Conservation (phyloP, 2,113 vertebrate species). For the Theristicus caerulescens region DNA sequence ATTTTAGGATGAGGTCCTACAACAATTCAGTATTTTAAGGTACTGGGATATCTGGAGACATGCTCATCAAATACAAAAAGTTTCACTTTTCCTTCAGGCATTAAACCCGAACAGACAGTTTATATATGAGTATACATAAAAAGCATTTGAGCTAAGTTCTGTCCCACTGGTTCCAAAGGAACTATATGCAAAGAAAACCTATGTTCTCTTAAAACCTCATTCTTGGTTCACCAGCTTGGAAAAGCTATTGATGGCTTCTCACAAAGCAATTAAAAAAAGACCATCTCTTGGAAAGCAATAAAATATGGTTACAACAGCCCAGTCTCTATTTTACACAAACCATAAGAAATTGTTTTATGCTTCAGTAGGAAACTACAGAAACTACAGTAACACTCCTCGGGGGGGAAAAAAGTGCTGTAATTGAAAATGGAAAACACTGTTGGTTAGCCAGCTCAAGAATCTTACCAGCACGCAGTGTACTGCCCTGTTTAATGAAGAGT, state of each 20-base stretch:
- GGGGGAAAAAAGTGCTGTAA: background rate
- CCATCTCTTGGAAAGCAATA: background rate
- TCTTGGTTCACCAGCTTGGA: background rate
- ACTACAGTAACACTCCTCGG: background rate
- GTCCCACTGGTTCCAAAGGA: background rate
- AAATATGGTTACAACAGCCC: background rate
- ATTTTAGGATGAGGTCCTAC: background rate
- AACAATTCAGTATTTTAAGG: background rate
- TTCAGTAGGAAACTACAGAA: background rate
- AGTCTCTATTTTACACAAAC: background rate
- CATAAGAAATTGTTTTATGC: background rate
- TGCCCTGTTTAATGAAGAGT: slow-evolving; percentile 12
- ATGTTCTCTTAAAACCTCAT: background rate
- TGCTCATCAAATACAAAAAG: background rate
- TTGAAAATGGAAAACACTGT: background rate
- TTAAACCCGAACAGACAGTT: background rate
- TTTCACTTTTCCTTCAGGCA: background rate
- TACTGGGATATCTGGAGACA: background rate
- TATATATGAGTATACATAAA: background rate
- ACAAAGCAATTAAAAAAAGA: background rate
- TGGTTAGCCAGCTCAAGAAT: background rate
- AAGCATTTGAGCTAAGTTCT: background rate
- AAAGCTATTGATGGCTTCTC: background rate
- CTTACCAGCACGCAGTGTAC: background rate
- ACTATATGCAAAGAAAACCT: background rate